Evolutionary conservation across 2,888 invertebrate genomes (phyloP).

Genomic region (Pollenia labialis): DNA sequence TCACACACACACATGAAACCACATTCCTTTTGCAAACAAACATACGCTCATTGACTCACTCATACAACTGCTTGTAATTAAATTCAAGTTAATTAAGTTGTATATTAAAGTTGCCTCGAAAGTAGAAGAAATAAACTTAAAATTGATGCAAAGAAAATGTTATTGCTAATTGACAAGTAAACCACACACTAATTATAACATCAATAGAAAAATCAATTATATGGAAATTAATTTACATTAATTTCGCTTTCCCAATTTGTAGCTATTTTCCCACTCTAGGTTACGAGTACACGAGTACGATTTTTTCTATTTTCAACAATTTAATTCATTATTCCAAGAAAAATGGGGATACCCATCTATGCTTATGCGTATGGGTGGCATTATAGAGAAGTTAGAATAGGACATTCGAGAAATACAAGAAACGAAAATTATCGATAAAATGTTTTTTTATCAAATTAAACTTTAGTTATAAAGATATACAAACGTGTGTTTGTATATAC

Average conservation of each 20-base stretch:
- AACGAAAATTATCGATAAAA: constrained; percentile 38
- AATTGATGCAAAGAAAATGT: constrained; percentile 35
- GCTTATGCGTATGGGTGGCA: not conserved
- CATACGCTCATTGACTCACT: not conserved
- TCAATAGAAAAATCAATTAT: constrained; percentile 62
- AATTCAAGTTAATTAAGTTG: constrained; percentile 59
- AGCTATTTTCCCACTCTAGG: not conserved
- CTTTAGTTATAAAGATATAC: too few relatives aligned
- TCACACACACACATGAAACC: not conserved
- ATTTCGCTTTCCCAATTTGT: constrained; percentile 6
- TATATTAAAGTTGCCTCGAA: constrained; percentile 34
- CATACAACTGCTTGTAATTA: constrained; percentile 19
- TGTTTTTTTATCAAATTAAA: constrained; percentile 31
- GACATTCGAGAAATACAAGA: not conserved
- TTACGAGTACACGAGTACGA: too few relatives aligned
- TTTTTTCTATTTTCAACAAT: not conserved
- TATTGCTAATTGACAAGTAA: constrained; percentile 63
- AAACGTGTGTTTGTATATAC: too few relatives aligned
- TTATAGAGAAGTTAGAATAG: too few relatives aligned
- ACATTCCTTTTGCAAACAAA: not conserved
- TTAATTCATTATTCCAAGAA: not conserved
- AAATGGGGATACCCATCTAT: too few relatives aligned
- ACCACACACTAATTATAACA: constrained; percentile 66
- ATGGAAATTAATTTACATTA: constrained; percentile 61
- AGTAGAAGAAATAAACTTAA: constrained; percentile 14